Evolutionary conservation across 2,113 vertebrate species (phyloP), one percentile per base, ranked within the genome.

Genomic region (Pterophyllum scalare): DNA sequence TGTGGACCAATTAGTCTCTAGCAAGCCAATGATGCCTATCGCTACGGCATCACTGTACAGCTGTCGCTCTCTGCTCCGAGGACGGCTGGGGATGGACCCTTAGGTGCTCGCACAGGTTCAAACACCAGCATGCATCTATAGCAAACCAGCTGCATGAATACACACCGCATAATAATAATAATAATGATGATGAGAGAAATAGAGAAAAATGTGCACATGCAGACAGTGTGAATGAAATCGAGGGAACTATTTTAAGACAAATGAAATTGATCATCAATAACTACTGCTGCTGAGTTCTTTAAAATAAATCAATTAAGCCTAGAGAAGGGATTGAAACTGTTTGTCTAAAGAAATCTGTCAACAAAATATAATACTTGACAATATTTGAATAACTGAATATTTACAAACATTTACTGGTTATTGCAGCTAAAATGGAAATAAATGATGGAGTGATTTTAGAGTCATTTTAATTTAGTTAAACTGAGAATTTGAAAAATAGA

Each of bases 1-100:
- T 76, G 92, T 89, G 91, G 92, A 92, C 94, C 94, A 95, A 95
- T 96, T 95, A 95, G 95, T 94, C 90, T 92, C 87, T 88, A 85
- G 87, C 89, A 90, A 94, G 90, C 92, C 86, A 88, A 91, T 94
- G 93, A 94, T 94, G 94, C 93, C 88, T 93, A 94, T 94, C 93
- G 91, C 94, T 83, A 64, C 87, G 59, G 92, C 93, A 91, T 89
- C 91, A 84, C 85, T 7, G 87, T 90, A 87, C 93, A 92, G 91
- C 90, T 94, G 93, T 93, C 93, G 92, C 92, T 94, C 94, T 43
- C 77, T 40, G 87, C 91, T 89, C 89, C n/a, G 67, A 89, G 91
- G 89, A 80, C n/a, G 77, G 81, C 84, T 90, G 83, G 89, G 87
- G 85, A 93, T 54, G 80, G 86, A 91, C 93, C 94, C 94, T 95